Evolutionary conservation across 2,797 vertebrate genomes (phyloP), one percentile per base, ranked within the genome.

Genomic region (Halcyon chelicuti): DNA sequence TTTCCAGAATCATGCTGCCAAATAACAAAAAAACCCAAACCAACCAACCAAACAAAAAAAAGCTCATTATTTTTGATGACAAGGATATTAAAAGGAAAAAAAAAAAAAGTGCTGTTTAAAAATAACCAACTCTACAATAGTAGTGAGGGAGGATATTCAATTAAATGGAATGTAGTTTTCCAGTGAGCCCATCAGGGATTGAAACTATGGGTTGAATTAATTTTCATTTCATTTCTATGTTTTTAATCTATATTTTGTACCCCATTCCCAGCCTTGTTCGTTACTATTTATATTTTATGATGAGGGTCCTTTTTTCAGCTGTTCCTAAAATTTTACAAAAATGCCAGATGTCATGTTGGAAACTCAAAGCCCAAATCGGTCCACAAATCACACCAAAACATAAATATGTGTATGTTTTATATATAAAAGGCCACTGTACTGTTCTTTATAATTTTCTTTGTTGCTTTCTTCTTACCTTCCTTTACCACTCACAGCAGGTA

Each of bases 311-410:
- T 97, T 92, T 93, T 92, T 88, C 77, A 96, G 44, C 76, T 88
- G 60, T 94, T 97, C 81, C 84, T 94, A 88, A 97, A 97, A 83
- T 73, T 93, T 95, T 90, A 91, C 65, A 76, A 91, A 96, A 96
- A 93, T 65, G 51, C 65, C 67, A 97, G 90, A 95, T 97, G 91
- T 88, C 49, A 54, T 49, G 51, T 70, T 97, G 89, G 90, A 96
- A 97, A 92, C 16, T 12, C 67, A 92, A 91, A 91, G 73, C 54
- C 13, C 67, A 91, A 91, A 93, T 73, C 46, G 95, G 86, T 57
- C 58, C 33, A 19, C 96, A 97, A 97, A 97, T 97, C 70, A 90
- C 46, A 94, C 94, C 67, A 93, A 86, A 72, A 40, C 77, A 76
- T 89, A 91, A 95, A 85, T 70, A 74, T 67, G 63, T 40, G 5